Evolutionary conservation across 2,888 invertebrate species (phyloP), one percentile per base, ranked within the genome.

Genomic region (Zaprionus lineosus): DNA sequence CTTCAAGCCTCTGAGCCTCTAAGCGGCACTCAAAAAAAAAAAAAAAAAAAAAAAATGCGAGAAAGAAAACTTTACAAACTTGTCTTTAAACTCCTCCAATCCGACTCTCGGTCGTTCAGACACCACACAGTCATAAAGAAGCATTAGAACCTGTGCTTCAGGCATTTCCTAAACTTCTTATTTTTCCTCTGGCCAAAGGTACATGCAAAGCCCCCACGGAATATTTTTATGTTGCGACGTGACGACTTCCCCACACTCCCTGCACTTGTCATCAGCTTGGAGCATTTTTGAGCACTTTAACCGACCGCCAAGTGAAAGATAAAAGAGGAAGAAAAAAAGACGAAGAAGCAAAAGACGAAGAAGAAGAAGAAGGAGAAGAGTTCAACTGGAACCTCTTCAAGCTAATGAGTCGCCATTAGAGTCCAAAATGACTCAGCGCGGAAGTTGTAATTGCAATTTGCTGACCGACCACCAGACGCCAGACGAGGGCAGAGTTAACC

Each of bases 371-470:
- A n/a, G n/a, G n/a, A n/a, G n/a, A 9, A 29, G 39, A 44, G 31
- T 29, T 44, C 39, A 34, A 55, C 37, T 64, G n/a, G n/a, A 60
- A 62, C 34, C 59, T 46, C 61, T 59, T 44, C 58, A 53, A 51
- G 46, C 55, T 68, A 73, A 69, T 73, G 70, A 81, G 66, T 24
- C 33, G 51, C 37, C 53, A 69, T 69, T 69, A 73, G 57, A 66
- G 59, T 46, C 46, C 11, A 46, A 47, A 48, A 46, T 76, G 82
- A 84, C 46, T 70, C 70, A 84, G 57, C 46, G 46, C 84, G 78
- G 78, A 78, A 74, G 71, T 77, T 74, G 70, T 77, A 82, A 82
- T 77, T 70, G 71, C 78, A 62, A 18, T 59, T 67, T 50, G 55
- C 9, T 16, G 18, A 5, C 31, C 29, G 55, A n/a, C 14, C 18